Evolutionary conservation across 2,113 vertebrate genomes (phyloP).

Genomic region (Apus apus): DNA sequence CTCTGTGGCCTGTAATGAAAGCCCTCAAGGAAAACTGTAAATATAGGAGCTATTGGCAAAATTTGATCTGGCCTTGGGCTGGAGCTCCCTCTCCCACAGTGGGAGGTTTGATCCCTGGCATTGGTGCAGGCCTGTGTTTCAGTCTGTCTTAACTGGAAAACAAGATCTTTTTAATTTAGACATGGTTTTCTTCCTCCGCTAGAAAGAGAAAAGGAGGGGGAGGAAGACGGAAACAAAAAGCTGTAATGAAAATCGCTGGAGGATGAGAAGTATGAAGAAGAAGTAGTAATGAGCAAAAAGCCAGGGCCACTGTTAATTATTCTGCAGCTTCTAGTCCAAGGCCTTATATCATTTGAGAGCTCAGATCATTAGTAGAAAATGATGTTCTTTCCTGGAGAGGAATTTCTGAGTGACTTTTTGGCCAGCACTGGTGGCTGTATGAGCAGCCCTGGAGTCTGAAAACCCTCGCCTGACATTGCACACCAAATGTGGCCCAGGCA

Average conservation of each 20-base stretch:
- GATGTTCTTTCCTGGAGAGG: neutral
- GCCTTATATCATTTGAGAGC: neutral
- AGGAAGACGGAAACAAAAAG: neutral
- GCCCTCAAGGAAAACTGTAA: constrained; percentile 46
- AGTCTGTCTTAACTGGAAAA: neutral
- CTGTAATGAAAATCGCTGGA: neutral
- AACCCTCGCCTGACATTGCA: accelerated
- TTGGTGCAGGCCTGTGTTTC: neutral
- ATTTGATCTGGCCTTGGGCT: constrained; percentile 6
- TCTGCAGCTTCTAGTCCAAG: neutral
- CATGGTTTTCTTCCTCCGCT: neutral
- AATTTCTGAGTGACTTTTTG: neutral
- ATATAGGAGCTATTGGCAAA: constrained; percentile 29
- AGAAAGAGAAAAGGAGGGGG: neutral
- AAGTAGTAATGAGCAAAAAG: neutral
- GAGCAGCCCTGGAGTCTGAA: neutral
- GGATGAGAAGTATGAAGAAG: neutral
- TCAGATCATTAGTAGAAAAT: neutral
- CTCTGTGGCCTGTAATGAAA: constrained; percentile 26
- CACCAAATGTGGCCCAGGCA: accelerated
- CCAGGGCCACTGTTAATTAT: neutral
- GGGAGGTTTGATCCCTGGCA: neutral
- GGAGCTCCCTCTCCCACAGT: neutral
- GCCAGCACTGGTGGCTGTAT: accelerated
- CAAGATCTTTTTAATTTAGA: neutral